Evolutionary conservation across 2,113 vertebrate species (phyloP).

Genomic region (Larimichthys polyactis): DNA sequence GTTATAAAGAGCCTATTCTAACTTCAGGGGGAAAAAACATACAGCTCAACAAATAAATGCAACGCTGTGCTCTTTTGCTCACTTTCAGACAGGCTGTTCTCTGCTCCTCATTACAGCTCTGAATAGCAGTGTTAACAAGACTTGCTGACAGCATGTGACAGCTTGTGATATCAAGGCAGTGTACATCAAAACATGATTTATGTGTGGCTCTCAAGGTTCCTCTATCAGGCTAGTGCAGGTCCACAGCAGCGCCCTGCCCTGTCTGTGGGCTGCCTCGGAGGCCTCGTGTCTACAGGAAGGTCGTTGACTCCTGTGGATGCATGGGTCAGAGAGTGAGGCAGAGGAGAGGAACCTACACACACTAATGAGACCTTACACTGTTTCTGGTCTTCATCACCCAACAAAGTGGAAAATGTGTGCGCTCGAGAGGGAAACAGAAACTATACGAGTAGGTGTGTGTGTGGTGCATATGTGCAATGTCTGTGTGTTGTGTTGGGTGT

Average conservation of each 20-base stretch:
- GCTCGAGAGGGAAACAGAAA: conserved; percentile 43
- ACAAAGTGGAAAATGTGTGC: conserved; percentile 58
- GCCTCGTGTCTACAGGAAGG: conserved; percentile 75
- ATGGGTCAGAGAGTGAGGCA: conserved; percentile 69
- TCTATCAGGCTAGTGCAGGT: conserved; percentile 71
- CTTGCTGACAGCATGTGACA: conserved; percentile 79
- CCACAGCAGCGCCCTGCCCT: conserved; percentile 56
- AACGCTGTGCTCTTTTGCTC: conserved; percentile 47
- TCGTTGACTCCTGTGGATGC: conserved; percentile 70
- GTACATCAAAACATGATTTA: conserved; percentile 83
- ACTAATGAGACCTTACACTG: conserved; percentile 81
- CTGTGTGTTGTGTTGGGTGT: conserved; percentile 20
- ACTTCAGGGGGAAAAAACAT: conserved; percentile 25
- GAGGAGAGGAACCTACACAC: conserved; percentile 69
- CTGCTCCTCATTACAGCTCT: conserved; percentile 78
- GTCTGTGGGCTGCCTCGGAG: conserved; percentile 65
- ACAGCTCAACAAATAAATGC: conserved; percentile 52
- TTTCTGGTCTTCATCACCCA: conserved; percentile 62
- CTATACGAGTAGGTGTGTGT: conserved; percentile 37
- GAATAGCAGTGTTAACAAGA: conserved; percentile 78
- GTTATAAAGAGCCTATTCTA: conserved; percentile 54
- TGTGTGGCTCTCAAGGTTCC: conserved; percentile 69
- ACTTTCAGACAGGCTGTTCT: conserved; percentile 64
- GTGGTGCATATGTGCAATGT: conserved; percentile 47
- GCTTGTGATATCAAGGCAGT: conserved; percentile 77